These are phyloP conservation scores for Autographa gamma DNA, from an alignment of 2,888 invertebrate genomes.

Conservation along the genomic window DNA sequence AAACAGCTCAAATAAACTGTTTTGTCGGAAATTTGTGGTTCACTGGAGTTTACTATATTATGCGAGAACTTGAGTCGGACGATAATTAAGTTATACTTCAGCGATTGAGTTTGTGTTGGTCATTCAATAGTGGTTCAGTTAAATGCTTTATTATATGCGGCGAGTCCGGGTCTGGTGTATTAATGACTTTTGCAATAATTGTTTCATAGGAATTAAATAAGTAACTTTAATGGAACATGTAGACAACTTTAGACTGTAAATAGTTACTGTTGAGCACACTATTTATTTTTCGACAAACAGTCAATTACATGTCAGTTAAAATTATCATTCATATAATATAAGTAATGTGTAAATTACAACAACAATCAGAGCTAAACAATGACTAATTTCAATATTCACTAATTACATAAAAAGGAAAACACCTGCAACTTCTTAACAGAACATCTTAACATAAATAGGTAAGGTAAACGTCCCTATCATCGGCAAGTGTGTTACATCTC, in stretches of 20 bases:
- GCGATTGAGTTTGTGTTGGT: background rate
- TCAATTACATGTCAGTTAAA: no score
- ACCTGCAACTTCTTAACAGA: background rate
- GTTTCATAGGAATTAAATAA: no score
- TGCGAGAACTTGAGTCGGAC: background rate
- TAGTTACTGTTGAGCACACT: no score
- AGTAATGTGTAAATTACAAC: no score
- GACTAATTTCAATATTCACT: background rate
- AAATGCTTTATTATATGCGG: background rate
- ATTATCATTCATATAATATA: no score
- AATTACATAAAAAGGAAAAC: background rate
- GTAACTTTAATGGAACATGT: no score
- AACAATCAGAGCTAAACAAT: background rate
- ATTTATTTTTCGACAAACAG: no score
- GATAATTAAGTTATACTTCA: slow-evolving; percentile 2
- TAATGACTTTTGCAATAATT: background rate
- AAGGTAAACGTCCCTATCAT: slow-evolving; percentile 32
- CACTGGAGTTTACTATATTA: background rate
- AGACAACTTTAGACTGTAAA: no score
- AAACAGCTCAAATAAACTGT: slow-evolving; percentile 39
- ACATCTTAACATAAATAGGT: slow-evolving; percentile 7
- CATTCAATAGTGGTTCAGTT: background rate
- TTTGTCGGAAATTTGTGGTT: slow-evolving; percentile 4
- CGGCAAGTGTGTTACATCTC: slow-evolving; percentile 39
- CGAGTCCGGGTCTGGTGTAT: background rate